These are phyloP conservation scores for Bhutanitis thaidina DNA, from an alignment of 2,888 invertebrate genomes.

Conservation along the genomic window DNA sequence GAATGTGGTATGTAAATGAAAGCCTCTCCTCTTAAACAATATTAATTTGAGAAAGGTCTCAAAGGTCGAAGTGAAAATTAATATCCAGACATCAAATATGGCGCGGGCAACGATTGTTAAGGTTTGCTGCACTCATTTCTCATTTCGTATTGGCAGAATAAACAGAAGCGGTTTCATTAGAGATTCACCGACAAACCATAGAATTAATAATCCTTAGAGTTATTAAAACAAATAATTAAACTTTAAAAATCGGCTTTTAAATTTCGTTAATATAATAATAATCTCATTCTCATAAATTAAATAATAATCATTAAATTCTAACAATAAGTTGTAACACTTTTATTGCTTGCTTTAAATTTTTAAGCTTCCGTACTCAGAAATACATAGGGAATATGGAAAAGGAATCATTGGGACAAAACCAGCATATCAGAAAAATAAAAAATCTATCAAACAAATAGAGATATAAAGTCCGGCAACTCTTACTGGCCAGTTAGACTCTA, in stretches of 20 bases:
- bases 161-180: conserved; percentile 70
- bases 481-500: too few species aligned
- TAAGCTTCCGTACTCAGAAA: too few species aligned
- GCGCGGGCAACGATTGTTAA: conserved; percentile 39
- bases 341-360: too few species aligned
- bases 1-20: conserved; percentile 8
- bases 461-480: too few species aligned
- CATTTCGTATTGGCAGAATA: conserved; percentile 70
- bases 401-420: too few species aligned
- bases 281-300: too few species aligned
- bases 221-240: conserved; percentile 6
- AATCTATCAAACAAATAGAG: too few species aligned
- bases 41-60: conserved; percentile 6
- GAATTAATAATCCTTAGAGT: conserved; percentile 33
- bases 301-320: too few species aligned
- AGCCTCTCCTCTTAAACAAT: neutral
- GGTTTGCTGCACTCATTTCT: conserved; percentile 68
- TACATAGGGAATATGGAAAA: too few species aligned
- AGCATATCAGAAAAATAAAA: too few species aligned
- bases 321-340: too few species aligned
- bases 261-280: too few species aligned
- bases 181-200: conserved; percentile 53
- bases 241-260: neutral
- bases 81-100: conserved; percentile 21
- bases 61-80: conserved; percentile 19